Percentiles rank a stretch among this genome's conserved stretches.
Evolutionary conservation across 2,888 invertebrate genomes (phyloP).

Genomic region (Catocala fraxini): DNA sequence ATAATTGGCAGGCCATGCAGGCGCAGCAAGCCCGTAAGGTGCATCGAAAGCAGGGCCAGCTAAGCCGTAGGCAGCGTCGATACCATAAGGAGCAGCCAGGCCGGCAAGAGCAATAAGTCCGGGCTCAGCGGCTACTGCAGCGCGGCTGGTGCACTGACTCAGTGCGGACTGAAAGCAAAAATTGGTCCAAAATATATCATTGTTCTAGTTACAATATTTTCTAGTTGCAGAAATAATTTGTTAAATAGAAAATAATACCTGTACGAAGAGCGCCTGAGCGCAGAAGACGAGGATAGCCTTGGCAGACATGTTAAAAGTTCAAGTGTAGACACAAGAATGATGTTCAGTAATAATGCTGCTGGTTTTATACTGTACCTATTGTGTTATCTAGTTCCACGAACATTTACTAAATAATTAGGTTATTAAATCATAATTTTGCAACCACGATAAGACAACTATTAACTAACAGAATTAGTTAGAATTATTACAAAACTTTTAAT

Average conservation of each 20-base stretch:
- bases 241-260: slow-evolving; percentile 29
- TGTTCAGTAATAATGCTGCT: slow-evolving; percentile 11
- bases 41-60: not conserved
- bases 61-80: slow-evolving; percentile 14
- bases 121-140: slow-evolving; percentile 25
- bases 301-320: slow-evolving; percentile 38
- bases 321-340: slow-evolving; percentile 21
- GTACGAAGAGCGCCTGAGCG: slow-evolving; percentile 43
- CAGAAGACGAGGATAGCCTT: slow-evolving; percentile 36
- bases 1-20: too few relatives aligned
- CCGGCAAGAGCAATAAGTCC: slow-evolving; percentile 14
- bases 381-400: slow-evolving; percentile 3
- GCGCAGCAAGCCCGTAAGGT: too few relatives aligned
- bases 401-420: not conserved
- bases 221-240: not conserved
- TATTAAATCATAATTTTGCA: not conserved
- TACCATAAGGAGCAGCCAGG: slow-evolving; percentile 7
- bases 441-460: not conserved
- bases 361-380: slow-evolving; percentile 44
- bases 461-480: not conserved
- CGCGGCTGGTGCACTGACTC: slow-evolving; percentile 42
- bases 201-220: not conserved
- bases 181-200: not conserved
- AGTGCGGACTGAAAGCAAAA: slow-evolving; percentile 36
- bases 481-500: too few relatives aligned